A percentile compares a stretch with the other conserved stretches of the same genome.
phyloP scores from a whole-genome alignment of 2,888 invertebrate genomes.

The Mythimna loreyi region DNA sequence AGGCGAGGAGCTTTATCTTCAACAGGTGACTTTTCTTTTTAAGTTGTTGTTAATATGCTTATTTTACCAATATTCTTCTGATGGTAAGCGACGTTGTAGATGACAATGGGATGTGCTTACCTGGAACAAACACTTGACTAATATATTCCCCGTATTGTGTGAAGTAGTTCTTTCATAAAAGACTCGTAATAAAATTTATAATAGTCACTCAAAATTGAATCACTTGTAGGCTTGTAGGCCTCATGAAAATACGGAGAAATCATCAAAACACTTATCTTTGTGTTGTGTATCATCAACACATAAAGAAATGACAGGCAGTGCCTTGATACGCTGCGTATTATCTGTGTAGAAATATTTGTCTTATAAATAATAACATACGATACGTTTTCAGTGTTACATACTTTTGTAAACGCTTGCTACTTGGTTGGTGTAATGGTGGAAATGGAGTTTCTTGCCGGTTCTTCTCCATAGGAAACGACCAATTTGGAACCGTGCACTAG shows the following conservation, averaged over 20 bases:
- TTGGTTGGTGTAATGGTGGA: not conserved
- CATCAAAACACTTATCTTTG: slow-evolving; percentile 35
- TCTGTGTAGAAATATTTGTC: slow-evolving; percentile 21
- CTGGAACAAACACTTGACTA: not conserved
- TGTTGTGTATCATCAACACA: slow-evolving; percentile 27
- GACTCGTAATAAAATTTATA: not conserved
- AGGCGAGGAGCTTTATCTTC: slow-evolving; percentile 77
- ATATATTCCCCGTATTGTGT: not conserved
- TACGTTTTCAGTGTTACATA: slow-evolving; percentile 7
- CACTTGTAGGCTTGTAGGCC: slow-evolving; percentile 4
- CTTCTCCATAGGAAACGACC: too few relatives aligned
- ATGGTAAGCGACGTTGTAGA: not conserved
- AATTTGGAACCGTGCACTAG: too few relatives aligned
- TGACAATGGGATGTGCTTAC: not conserved
- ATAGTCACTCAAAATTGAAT: slow-evolving; percentile 14
- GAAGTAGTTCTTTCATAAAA: not conserved
- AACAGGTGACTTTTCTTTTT: slow-evolving; percentile 75
- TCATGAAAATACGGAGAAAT: slow-evolving; percentile 40
- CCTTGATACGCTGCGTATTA: slow-evolving; percentile 23
- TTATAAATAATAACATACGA: slow-evolving; percentile 31
- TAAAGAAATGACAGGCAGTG: slow-evolving; percentile 21
- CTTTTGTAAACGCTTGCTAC: not conserved
- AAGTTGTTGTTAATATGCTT: not conserved
- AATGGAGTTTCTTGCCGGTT: too few relatives aligned
- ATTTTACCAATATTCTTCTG: not conserved